Evolutionary conservation across 1,140 invertebrate genomes (phyloP).

Genomic region (Lepidostoma basale): DNA sequence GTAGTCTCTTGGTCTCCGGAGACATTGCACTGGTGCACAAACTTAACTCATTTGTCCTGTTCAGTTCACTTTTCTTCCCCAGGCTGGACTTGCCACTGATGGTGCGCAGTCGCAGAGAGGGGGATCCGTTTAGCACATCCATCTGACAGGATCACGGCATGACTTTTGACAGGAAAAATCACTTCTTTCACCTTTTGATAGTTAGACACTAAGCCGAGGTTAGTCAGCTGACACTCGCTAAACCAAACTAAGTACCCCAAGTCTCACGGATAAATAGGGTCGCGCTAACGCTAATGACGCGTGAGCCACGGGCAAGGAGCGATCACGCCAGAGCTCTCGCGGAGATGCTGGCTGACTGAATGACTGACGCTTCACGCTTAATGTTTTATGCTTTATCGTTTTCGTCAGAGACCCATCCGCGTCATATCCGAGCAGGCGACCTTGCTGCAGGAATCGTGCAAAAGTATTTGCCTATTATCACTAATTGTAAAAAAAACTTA

Average conservation of each 20-base stretch:
- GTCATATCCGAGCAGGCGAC: conserved; percentile 1
- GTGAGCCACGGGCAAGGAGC: background rate
- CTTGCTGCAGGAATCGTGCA: background rate
- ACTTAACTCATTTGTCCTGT: conserved; percentile 61
- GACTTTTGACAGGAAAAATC: conserved; percentile 14
- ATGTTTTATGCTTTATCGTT: background rate
- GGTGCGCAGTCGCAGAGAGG: conserved; percentile 65
- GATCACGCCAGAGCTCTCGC: background rate
- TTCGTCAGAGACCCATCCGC: background rate
- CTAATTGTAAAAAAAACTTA: no score
- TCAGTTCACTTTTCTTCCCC: conserved; percentile 58
- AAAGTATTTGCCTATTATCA: background rate
- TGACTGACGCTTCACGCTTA: conserved; percentile 12
- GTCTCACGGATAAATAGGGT: no score
- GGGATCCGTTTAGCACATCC: conserved; percentile 60
- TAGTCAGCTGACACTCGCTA: conserved; percentile 21
- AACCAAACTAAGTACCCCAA: no score
- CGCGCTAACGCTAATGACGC: background rate
- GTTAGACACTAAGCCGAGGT: background rate
- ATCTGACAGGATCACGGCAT: conserved; percentile 54
- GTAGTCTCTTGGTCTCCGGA: conserved; percentile 65
- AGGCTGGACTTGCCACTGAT: conserved; percentile 60
- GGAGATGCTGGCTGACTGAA: background rate
- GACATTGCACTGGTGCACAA: conserved; percentile 70
- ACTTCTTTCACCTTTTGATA: conserved; percentile 14